Percentiles rank a stretch among this genome's conserved stretches.
Conservation (phyloP, 2,113 vertebrate species). For the Salvelinus alpinus region DNA sequence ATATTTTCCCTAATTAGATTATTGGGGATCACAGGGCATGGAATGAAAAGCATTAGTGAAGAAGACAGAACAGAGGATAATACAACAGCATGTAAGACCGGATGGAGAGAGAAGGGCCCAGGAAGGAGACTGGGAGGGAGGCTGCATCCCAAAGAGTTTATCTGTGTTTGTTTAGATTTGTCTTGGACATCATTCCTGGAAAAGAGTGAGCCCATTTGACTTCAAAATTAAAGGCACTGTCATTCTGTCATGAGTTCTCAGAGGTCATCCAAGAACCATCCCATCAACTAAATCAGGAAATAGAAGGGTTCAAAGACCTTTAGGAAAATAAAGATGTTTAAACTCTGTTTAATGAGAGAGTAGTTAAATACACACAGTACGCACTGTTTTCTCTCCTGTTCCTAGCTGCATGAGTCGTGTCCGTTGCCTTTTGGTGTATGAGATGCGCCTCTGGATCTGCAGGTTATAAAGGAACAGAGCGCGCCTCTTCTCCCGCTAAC, state of each 20-base stretch:
- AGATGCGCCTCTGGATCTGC: constrained; percentile 65
- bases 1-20: neutral
- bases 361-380: constrained; percentile 11
- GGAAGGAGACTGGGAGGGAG: neutral
- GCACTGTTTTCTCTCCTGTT: constrained; percentile 43
- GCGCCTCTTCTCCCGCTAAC: constrained; percentile 83
- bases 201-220: neutral
- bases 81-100: neutral
- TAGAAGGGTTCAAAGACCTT: neutral
- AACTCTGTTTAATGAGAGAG: neutral
- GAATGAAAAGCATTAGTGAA: neutral
- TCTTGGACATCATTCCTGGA: neutral
- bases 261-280: neutral
- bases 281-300: neutral
- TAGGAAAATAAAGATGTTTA: too few species aligned
- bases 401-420: constrained; percentile 40
- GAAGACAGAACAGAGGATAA: neutral
- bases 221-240: neutral
- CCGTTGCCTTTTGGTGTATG: constrained; percentile 59
- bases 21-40: neutral
- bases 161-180: constrained; percentile 2
- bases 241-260: neutral
- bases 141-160: neutral
- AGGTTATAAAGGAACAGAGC: constrained; percentile 86
- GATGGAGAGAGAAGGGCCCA: neutral